Percentiles rank a stretch among this genome's conserved stretches.
Conservation (phyloP, 1,140 invertebrate species). For the Portunus trituberculatus region DNA sequence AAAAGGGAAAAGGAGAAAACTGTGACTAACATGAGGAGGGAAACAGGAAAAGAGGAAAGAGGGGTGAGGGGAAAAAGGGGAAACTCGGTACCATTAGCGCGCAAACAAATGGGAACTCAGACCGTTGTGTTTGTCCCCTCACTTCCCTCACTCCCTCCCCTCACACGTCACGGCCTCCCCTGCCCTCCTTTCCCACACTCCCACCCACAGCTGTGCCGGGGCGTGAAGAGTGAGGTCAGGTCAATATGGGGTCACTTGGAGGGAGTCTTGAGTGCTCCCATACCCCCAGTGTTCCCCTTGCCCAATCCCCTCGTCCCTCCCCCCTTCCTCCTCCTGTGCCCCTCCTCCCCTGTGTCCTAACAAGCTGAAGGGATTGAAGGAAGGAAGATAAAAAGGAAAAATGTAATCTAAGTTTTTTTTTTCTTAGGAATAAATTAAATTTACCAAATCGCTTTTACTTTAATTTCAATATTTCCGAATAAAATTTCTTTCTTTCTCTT, state of each 20-base stretch:
- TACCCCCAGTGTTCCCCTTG: not conserved
- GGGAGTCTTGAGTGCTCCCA: not conserved
- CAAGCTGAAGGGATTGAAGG: not conserved
- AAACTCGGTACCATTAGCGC: not conserved
- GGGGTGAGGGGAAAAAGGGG: not conserved
- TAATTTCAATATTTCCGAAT: not conserved
- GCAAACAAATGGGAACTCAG: constrained; percentile 15
- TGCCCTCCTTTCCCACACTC: constrained; percentile 39
- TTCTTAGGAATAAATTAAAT: not conserved
- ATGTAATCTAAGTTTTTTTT: not conserved
- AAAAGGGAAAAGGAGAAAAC: too few relatives aligned
- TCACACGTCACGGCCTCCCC: not conserved
- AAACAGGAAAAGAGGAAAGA: not conserved
- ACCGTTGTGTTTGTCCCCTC: constrained; percentile 18
- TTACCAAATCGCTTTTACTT: not conserved
- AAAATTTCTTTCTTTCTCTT: not conserved
- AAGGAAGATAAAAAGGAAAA: not conserved
- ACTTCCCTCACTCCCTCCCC: not conserved
- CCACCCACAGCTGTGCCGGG: not conserved
- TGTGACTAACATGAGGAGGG: too few relatives aligned
- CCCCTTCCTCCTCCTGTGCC: not conserved
- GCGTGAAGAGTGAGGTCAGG: constrained; percentile 40
- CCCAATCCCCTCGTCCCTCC: not conserved
- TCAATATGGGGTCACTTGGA: not conserved
- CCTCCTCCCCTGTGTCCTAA: not conserved